A percentile compares a stretch with the other conserved stretches of the same genome.
Conservation (phyloP, 2,888 invertebrate genomes). For the Mactromeris polynyma region DNA sequence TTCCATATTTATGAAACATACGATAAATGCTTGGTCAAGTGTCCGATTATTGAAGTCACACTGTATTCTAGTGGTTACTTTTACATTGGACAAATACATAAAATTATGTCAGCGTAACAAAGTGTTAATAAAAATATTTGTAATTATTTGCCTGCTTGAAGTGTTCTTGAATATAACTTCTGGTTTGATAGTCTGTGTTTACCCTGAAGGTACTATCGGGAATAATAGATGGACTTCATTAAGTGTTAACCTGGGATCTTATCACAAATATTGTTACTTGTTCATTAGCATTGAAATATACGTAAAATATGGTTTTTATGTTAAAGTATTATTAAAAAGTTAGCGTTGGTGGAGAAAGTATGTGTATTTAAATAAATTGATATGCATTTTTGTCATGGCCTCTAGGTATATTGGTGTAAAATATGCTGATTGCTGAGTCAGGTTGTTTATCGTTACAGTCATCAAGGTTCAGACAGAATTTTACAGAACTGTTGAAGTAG, state of each 20-base stretch:
- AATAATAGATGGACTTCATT: neutral
- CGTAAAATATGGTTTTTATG: neutral
- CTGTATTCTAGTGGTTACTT: neutral
- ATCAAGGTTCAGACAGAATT: too few species aligned
- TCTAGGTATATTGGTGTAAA: neutral
- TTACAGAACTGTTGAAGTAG: too few species aligned
- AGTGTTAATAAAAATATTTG: constrained; percentile 3
- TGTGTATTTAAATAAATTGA: neutral
- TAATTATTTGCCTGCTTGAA: neutral
- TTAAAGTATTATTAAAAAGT: neutral
- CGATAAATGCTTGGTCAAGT: neutral
- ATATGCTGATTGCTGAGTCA: neutral
- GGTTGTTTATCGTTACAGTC: too few species aligned
- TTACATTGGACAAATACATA: neutral
- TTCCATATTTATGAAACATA: too few species aligned
- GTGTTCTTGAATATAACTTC: neutral
- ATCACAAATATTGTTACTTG: neutral
- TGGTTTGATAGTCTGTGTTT: neutral
- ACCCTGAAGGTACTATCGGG: neutral
- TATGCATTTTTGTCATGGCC: neutral
- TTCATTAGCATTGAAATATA: neutral
- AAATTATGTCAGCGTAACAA: neutral
- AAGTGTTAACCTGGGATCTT: neutral
- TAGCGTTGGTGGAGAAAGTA: neutral
- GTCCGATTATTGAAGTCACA: neutral